A percentile compares a stretch with the other conserved stretches of the same genome.
Evolutionary conservation across 2,113 vertebrate genomes (phyloP).

Genomic region (Hyla sarda): DNA sequence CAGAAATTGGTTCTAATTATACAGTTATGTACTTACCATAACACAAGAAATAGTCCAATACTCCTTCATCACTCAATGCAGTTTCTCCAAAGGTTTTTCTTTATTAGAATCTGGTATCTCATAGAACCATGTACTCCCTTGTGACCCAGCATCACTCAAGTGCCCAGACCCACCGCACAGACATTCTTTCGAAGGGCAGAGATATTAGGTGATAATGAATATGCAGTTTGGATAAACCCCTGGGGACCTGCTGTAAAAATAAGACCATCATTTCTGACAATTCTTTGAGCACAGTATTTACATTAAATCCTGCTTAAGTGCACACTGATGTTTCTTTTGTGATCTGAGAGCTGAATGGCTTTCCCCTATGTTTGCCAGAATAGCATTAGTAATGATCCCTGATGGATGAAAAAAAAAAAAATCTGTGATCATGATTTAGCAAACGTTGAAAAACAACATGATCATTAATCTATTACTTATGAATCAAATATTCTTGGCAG

Average conservation of each 20-base stretch:
- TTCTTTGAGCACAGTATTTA: constrained; percentile 22
- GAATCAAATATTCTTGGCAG: constrained; percentile 48
- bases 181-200: background rate
- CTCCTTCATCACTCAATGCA: background rate
- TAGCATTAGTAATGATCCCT: constrained; percentile 25
- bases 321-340: constrained; percentile 25
- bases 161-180: constrained; percentile 14
- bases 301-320: constrained; percentile 28
- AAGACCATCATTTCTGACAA: constrained; percentile 17
- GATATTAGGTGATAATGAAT: constrained; percentile 1
- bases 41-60: background rate
- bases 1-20: background rate
- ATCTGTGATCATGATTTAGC: constrained; percentile 22
- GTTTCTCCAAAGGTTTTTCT: background rate
- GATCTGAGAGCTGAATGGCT: constrained; percentile 16
- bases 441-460: constrained; percentile 34
- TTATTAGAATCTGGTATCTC: background rate
- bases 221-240: background rate
- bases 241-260: constrained; percentile 9
- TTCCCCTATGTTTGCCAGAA: constrained; percentile 34
- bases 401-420: background rate
- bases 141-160: background rate
- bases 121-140: background rate
- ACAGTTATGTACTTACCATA: background rate
- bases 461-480: constrained; percentile 44